These are phyloP conservation scores for Plectropomus leopardus DNA, from an alignment of 2,113 vertebrate species.

Conservation along the genomic window DNA sequence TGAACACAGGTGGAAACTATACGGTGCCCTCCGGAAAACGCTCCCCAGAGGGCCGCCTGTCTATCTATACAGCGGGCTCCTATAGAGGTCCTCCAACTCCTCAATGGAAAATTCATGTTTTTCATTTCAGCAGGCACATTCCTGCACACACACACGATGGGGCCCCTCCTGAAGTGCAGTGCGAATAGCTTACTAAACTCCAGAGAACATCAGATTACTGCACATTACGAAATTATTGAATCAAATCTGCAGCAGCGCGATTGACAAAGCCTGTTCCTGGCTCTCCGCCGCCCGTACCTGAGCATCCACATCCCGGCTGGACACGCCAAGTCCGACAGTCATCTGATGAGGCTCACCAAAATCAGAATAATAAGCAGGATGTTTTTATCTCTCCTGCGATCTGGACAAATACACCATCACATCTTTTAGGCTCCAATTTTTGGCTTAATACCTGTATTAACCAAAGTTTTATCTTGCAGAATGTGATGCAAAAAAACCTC, in stretches of 20 bases:
- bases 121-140: slow-evolving; percentile 54
- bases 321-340: slow-evolving; percentile 5
- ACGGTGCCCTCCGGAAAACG: slow-evolving; percentile 13
- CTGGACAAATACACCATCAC: background rate
- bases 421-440: background rate
- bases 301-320: background rate
- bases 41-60: slow-evolving; percentile 16
- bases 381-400: slow-evolving; percentile 2
- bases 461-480: background rate
- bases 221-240: slow-evolving; percentile 40
- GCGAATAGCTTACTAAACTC: slow-evolving; percentile 18
- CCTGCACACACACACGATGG: slow-evolving; percentile 39
- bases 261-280: slow-evolving; percentile 41
- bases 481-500: background rate
- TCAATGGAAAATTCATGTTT: slow-evolving; percentile 60
- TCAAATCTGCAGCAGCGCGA: slow-evolving; percentile 5
- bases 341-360: slow-evolving; percentile 40
- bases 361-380: slow-evolving; percentile 35
- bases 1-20: slow-evolving; percentile 59
- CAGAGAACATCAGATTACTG: slow-evolving; percentile 49
- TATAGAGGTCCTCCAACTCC: slow-evolving; percentile 32
- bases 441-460: background rate
- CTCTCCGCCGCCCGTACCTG: background rate
- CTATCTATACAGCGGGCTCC: slow-evolving; percentile 12
- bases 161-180: slow-evolving; percentile 39